Percentiles rank a stretch among this genome's conserved stretches.
These are phyloP conservation scores for Pseudococcus viburni DNA, from an alignment of 2,888 invertebrate species.

Conservation along the genomic window DNA sequence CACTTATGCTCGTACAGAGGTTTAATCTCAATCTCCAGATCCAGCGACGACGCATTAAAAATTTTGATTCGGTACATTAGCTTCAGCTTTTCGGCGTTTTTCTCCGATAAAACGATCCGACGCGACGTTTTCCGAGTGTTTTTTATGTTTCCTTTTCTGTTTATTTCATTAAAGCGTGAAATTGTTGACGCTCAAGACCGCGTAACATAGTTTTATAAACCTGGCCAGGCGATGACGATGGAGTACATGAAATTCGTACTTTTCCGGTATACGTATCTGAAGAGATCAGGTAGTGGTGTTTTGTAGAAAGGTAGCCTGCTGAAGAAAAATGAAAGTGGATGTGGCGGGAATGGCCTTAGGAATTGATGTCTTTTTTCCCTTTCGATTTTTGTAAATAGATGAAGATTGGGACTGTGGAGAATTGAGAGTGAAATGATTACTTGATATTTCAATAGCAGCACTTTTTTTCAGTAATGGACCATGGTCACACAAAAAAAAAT, in stretches of 20 bases:
- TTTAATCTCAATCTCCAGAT: not conserved
- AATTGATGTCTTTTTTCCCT: not conserved
- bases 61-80: conserved; percentile 30
- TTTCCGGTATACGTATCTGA: not conserved
- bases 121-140: not conserved
- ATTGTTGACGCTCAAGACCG: not conserved
- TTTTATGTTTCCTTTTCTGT: not conserved
- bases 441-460: too few relatives aligned
- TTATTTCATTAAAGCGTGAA: conserved; percentile 8
- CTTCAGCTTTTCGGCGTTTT: not conserved
- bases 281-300: not conserved
- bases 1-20: not conserved
- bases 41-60: not conserved
- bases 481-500: too few relatives aligned
- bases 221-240: not conserved
- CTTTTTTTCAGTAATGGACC: too few relatives aligned
- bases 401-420: too few relatives aligned
- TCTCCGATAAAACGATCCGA: not conserved
- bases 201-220: conserved; percentile 1
- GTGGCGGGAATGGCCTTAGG: not conserved
- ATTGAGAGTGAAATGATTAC: too few relatives aligned
- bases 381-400: not conserved
- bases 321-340: not conserved
- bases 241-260: not conserved
- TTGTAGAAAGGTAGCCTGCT: not conserved